A percentile compares a stretch with the other conserved stretches of the same genome.
phyloP scores from a whole-genome alignment of 2,888 invertebrate genomes.

The Helleia helle region DNA sequence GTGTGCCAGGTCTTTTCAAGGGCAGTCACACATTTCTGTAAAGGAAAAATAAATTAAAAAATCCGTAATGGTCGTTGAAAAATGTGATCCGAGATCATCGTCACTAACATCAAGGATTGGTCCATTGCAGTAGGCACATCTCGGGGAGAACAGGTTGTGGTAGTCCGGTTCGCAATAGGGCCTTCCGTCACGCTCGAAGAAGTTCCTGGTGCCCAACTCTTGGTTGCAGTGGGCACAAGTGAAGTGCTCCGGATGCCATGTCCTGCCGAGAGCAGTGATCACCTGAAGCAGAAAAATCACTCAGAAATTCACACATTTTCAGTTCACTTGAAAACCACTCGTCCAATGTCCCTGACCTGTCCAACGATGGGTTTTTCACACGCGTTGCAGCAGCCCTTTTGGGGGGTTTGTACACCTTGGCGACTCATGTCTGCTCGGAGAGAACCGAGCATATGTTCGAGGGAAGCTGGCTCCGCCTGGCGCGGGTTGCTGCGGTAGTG shows the following conservation, averaged over 20 bases:
- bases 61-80: too few species aligned
- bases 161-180: slow-evolving; percentile 99
- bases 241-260: slow-evolving; percentile 99
- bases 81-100: too few species aligned
- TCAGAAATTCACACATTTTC: slow-evolving; percentile 6
- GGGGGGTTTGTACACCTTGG: slow-evolving; percentile 98
- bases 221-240: slow-evolving; percentile 97
- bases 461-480: slow-evolving; percentile 71
- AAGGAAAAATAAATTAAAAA: slow-evolving; percentile 28
- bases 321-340: slow-evolving; percentile 14
- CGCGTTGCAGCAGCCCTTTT: slow-evolving; percentile 99
- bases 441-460: slow-evolving; percentile 92
- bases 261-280: slow-evolving; percentile 96
- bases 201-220: slow-evolving; percentile 97
- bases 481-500: slow-evolving; percentile 69
- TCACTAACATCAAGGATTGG: slow-evolving; percentile 96
- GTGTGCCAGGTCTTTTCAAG: slow-evolving; percentile 99
- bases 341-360: slow-evolving; percentile 73
- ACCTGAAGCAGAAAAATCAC: slow-evolving; percentile 61
- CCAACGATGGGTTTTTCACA: slow-evolving; percentile 99
- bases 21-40: slow-evolving; percentile 98
- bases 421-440: slow-evolving; percentile 98
- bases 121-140: slow-evolving; percentile 99
- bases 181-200: slow-evolving; percentile 97
- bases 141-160: slow-evolving; percentile 97